Percentiles rank a stretch among this genome's conserved stretches.
Conservation (phyloP, 2,797 vertebrate genomes). For the Acipenser transmontanus region DNA sequence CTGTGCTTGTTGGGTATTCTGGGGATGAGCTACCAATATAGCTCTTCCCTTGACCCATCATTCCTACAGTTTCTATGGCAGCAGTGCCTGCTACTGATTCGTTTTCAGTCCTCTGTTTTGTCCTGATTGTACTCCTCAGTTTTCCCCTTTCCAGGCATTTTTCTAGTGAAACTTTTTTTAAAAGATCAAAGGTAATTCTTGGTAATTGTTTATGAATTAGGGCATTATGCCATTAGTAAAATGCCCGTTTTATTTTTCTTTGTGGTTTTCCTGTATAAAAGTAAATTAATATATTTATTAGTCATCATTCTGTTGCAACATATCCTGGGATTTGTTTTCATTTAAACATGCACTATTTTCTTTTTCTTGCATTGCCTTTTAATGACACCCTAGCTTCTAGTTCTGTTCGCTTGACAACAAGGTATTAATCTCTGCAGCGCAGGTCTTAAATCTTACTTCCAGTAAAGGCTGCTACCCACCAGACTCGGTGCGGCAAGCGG, state of each 20-base stretch:
- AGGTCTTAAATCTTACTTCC: too few species aligned
- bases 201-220: not conserved
- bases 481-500: too few species aligned
- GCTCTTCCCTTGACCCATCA: too few species aligned
- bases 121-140: too few species aligned
- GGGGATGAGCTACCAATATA: too few species aligned
- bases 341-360: not conserved
- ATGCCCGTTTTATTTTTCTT: not conserved
- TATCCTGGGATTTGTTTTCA: not conserved
- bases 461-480: too few species aligned
- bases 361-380: not conserved
- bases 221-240: not conserved
- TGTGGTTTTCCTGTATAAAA: not conserved
- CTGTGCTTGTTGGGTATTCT: too few species aligned
- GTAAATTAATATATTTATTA: not conserved
- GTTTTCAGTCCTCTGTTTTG: too few species aligned
- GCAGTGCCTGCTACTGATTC: too few species aligned
- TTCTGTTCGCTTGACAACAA: not conserved
- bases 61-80: too few species aligned
- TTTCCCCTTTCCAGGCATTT: not conserved
- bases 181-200: not conserved
- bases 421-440: not conserved
- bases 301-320: not conserved
- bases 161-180: not conserved
- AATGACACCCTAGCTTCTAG: not conserved